A percentile compares a stretch with the other conserved stretches of the same genome.
Evolutionary conservation across 1,140 invertebrate genomes (phyloP).

Genomic region (Drusus annulatus): DNA sequence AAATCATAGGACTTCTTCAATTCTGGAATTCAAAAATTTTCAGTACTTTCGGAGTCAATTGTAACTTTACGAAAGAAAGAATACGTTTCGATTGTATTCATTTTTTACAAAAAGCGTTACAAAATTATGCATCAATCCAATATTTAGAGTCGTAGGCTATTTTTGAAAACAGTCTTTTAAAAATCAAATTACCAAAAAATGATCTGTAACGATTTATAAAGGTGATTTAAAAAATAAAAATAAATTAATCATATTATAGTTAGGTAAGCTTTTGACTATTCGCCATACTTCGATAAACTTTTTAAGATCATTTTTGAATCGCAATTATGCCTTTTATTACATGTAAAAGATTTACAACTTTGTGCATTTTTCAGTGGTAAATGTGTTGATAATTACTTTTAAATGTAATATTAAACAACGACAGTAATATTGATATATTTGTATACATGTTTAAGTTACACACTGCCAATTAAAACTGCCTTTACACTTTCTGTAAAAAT

Average conservation of each 20-base stretch:
- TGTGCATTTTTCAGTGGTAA: background rate
- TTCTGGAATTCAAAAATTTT: too few species aligned
- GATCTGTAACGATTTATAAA: constrained; percentile 23
- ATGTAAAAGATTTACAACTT: background rate
- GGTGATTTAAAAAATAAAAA: constrained; percentile 5
- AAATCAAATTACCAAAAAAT: constrained; percentile 35
- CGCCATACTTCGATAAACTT: constrained; percentile 11
- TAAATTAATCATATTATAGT: background rate
- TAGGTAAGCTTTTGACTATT: constrained; percentile 15
- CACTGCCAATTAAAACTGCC: background rate
- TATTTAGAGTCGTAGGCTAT: background rate
- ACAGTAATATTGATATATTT: background rate
- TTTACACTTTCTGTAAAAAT: background rate
- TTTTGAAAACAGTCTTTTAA: background rate
- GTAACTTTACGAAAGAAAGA: too few species aligned
- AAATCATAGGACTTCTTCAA: too few species aligned
- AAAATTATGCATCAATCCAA: background rate
- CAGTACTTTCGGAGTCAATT: background rate
- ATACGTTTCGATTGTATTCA: too few species aligned
- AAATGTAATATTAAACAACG: too few species aligned
- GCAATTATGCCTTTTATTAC: background rate
- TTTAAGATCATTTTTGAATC: background rate
- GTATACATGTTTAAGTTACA: background rate
- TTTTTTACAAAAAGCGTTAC: background rate
- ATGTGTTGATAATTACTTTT: too few species aligned